A percentile compares a stretch with the other conserved stretches of the same genome.
Conservation (phyloP, 2,888 invertebrate genomes). For the Drosophila tanythrix region DNA sequence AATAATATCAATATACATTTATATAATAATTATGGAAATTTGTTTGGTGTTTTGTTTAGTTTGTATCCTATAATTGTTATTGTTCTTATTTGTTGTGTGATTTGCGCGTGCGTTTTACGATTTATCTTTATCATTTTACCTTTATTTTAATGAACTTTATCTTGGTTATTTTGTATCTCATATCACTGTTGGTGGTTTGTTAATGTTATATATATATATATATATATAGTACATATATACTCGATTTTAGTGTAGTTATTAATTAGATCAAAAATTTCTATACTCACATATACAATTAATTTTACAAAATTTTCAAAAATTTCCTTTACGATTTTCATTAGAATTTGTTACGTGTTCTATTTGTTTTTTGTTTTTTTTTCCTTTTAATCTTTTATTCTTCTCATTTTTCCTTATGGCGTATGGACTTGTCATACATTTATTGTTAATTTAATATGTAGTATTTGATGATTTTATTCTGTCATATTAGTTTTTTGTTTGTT, state of each 20-base stretch:
- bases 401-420: constrained; percentile 53
- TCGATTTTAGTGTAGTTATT: constrained; percentile 37
- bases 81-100: constrained; percentile 15
- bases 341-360: constrained; percentile 55
- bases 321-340: constrained; percentile 12
- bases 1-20: constrained; percentile 43
- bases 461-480: constrained; percentile 27
- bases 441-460: constrained; percentile 22
- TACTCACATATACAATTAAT: constrained; percentile 69
- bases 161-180: constrained; percentile 66
- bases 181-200: constrained; percentile 81
- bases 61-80: constrained; percentile 22
- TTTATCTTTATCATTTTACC: constrained; percentile 11
- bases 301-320: constrained; percentile 71
- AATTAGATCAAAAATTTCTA: constrained; percentile 68
- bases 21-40: constrained; percentile 49
- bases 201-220: constrained; percentile 57
- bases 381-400: not conserved
- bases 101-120: constrained; percentile 24
- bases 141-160: constrained; percentile 44
- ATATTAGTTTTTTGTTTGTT: constrained; percentile 31
- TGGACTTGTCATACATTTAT: constrained; percentile 70
- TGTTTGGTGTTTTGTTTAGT: constrained; percentile 17
- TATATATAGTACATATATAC: constrained; percentile 8
- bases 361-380: not conserved